phyloP scores from a whole-genome alignment of 2,888 invertebrate species.

The Belgica antarctica region DNA sequence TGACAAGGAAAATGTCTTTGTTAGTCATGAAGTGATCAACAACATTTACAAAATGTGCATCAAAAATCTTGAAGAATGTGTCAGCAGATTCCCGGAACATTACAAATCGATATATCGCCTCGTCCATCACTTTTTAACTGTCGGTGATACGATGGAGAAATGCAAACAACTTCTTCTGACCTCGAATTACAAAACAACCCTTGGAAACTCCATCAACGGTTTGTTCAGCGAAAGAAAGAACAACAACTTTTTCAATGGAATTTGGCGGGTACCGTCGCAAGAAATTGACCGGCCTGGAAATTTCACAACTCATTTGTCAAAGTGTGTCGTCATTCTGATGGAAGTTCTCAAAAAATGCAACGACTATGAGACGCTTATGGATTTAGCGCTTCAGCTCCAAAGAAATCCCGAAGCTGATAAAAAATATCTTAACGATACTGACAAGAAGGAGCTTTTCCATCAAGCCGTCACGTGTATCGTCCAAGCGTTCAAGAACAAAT shows the following conservation, averaged over 20 bases:
- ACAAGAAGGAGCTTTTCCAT: constrained; percentile 75
- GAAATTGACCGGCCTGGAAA: constrained; percentile 92
- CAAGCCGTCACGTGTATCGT: constrained; percentile 74
- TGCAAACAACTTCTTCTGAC: constrained; percentile 71
- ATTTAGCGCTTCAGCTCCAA: constrained; percentile 74
- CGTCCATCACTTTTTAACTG: constrained; percentile 77
- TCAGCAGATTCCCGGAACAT: constrained; percentile 82
- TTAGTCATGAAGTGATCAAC: constrained; percentile 48
- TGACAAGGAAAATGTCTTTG: constrained; percentile 36
- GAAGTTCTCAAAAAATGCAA: constrained; percentile 75
- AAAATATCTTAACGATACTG: constrained; percentile 81
- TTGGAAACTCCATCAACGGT: constrained; percentile 70
- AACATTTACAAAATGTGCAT: constrained; percentile 67
- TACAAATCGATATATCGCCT: constrained; percentile 90
- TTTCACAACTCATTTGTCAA: constrained; percentile 86
- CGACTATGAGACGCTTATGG: constrained; percentile 76
- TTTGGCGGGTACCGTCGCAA: constrained; percentile 85
- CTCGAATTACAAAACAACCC: constrained; percentile 63
- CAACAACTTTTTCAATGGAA: constrained; percentile 86
- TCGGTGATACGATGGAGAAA: constrained; percentile 64
- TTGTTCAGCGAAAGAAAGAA: constrained; percentile 81
- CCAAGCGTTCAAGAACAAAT: constrained; percentile 66
- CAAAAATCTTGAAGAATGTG: constrained; percentile 78
- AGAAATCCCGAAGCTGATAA: constrained; percentile 83
- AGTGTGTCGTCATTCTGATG: constrained; percentile 76